Evolutionary conservation across 1,140 invertebrate genomes (phyloP).

Genomic region (Venustaconcha ellipsiformis): DNA sequence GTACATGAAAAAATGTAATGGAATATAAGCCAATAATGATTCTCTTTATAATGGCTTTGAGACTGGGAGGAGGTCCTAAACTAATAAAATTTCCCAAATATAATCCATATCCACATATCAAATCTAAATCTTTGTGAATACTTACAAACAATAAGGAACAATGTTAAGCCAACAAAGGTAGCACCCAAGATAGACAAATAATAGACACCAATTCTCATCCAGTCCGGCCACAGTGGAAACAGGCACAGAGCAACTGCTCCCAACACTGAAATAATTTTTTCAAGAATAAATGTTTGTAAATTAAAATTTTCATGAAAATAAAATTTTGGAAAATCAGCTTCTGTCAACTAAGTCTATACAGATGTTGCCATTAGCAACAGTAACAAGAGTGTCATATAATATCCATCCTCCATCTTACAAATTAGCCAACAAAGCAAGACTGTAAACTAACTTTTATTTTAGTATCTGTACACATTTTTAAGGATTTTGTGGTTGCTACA

Average conservation of each 20-base stretch:
- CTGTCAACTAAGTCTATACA: too few relatives aligned
- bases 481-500: too few relatives aligned
- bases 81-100: background rate
- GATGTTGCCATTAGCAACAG: too few relatives aligned
- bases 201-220: conserved; percentile 94
- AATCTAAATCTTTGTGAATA: conserved; percentile 19
- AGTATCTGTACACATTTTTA: too few relatives aligned
- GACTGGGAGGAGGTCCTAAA: background rate
- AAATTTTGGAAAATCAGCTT: too few relatives aligned
- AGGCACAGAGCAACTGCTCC: conserved; percentile 96
- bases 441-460: too few relatives aligned
- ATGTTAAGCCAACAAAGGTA: conserved; percentile 92
- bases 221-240: conserved; percentile 97
- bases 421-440: too few relatives aligned
- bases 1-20: background rate
- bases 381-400: too few relatives aligned
- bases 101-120: background rate
- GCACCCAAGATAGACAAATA: conserved; percentile 95
- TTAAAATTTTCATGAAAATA: too few relatives aligned
- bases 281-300: too few relatives aligned
- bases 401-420: too few relatives aligned
- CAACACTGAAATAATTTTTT: conserved; percentile 74
- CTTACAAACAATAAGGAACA: conserved; percentile 84
- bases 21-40: background rate
- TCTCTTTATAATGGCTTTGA: background rate